These are phyloP conservation scores for Clytia hemisphaerica DNA, from an alignment of 30 jellyfish, hydroid and myxozoan species.

Conservation along the genomic window DNA sequence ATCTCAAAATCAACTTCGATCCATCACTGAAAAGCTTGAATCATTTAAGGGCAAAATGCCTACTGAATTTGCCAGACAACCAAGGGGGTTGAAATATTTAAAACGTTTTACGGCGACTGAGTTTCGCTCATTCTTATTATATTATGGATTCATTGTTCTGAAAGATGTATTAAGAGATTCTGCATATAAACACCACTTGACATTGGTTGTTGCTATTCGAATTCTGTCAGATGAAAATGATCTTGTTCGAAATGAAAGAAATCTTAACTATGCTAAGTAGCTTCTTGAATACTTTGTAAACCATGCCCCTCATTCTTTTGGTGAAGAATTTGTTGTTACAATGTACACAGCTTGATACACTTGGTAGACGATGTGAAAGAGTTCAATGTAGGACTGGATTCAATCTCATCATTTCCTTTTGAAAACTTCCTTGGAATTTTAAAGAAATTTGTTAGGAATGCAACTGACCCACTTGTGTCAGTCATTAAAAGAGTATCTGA, in stretches of 20 bases:
- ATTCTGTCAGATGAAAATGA: slow-evolving; percentile 27
- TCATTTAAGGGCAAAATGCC: slow-evolving; percentile 16
- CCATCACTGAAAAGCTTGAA: not conserved
- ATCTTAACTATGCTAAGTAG: slow-evolving; percentile 3
- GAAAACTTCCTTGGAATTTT: too few relatives aligned
- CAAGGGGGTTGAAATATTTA: slow-evolving; percentile 6
- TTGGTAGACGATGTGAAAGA: too few relatives aligned
- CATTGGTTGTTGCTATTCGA: slow-evolving; percentile 7
- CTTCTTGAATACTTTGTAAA: too few relatives aligned
- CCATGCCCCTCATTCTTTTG: not conserved
- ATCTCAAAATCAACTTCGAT: not conserved
- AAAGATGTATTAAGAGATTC: not conserved
- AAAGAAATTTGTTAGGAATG: too few relatives aligned
- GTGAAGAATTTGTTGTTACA: not conserved
- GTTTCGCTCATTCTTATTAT: slow-evolving; percentile 22
- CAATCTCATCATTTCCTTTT: too few relatives aligned
- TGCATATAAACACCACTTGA: not conserved
- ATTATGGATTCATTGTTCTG: too few relatives aligned
- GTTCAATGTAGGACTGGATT: too few relatives aligned
- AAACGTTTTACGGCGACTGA: slow-evolving; percentile 36
- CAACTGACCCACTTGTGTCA: slow-evolving; percentile 4
- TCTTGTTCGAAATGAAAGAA: too few relatives aligned
- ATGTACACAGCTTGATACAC: too few relatives aligned
- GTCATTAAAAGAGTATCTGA: too few relatives aligned
- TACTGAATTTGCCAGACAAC: slow-evolving; percentile 23